Evolutionary conservation across 1,140 invertebrate genomes (phyloP).

Genomic region (Geopemphigus sp.): DNA sequence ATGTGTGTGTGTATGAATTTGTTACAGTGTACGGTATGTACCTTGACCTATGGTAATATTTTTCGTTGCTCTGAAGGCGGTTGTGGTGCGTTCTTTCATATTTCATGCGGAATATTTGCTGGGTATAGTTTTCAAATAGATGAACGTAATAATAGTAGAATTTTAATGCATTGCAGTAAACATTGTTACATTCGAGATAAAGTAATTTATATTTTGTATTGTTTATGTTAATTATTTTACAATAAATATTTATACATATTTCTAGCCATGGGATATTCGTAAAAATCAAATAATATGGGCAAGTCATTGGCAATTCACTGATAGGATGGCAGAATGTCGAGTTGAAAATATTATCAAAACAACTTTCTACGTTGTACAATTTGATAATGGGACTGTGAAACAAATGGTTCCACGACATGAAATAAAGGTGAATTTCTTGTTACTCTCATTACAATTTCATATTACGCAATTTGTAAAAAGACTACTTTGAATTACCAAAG

Average conservation of each 20-base stretch:
- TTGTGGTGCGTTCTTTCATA: constrained; percentile 58
- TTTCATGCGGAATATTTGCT: constrained; percentile 59
- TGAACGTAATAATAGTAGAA: neutral
- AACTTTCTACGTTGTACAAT: neutral
- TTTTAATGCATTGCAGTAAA: constrained; percentile 9
- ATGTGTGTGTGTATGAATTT: neutral
- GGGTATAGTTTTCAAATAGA: constrained; percentile 56
- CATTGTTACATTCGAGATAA: constrained; percentile 4
- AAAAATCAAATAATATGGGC: constrained; percentile 39
- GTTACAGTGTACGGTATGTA: constrained; percentile 49
- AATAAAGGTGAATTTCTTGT: constrained; percentile 6
- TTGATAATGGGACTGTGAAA: neutral
- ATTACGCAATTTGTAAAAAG: neutral
- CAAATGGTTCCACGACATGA: neutral
- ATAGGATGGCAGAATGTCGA: neutral
- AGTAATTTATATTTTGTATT: neutral
- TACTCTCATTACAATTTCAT: neutral
- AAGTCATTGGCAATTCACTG: neutral
- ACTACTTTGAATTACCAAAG: too few relatives aligned
- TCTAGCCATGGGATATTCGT: neutral
- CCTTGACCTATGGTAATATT: constrained; percentile 53
- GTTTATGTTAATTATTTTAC: neutral
- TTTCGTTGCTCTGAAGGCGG: constrained; percentile 57
- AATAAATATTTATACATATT: neutral
- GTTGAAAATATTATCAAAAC: neutral